phyloP scores from a whole-genome alignment of 2,797 vertebrate species.

The Cetoscarus ocellatus region DNA sequence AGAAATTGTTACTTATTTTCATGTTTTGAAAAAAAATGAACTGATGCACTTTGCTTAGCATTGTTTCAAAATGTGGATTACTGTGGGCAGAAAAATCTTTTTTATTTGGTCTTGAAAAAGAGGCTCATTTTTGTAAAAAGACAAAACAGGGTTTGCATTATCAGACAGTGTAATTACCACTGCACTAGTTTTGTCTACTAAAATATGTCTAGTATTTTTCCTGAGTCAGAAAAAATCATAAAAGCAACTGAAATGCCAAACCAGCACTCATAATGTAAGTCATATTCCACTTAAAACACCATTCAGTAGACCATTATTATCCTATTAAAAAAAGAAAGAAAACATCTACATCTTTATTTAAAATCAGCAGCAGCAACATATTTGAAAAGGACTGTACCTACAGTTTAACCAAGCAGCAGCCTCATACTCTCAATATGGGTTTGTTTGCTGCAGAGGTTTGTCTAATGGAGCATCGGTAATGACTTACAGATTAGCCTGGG shows the following conservation, averaged over 20 bases:
- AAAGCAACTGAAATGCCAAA: conserved; percentile 33
- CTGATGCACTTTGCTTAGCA: no score
- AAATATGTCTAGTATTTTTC: conserved; percentile 27
- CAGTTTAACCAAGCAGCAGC: conserved; percentile 37
- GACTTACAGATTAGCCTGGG: conserved; percentile 61
- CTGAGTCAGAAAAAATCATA: conserved; percentile 24
- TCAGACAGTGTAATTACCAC: conserved; percentile 31
- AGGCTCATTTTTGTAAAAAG: conserved; percentile 3
- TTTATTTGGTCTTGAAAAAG: neutral
- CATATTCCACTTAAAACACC: conserved; percentile 34
- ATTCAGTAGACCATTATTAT: conserved; percentile 45
- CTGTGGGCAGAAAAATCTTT: neutral
- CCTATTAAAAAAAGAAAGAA: conserved; percentile 44
- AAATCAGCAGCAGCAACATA: conserved; percentile 33
- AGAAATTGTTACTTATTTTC: no score
- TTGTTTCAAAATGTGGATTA: neutral
- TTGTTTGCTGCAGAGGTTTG: conserved; percentile 38
- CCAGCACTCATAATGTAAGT: conserved; percentile 40
- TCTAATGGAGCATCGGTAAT: conserved; percentile 71
- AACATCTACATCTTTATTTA: conserved; percentile 35
- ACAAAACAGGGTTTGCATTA: conserved; percentile 20
- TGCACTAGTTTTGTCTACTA: conserved; percentile 27
- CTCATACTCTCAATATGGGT: conserved; percentile 25
- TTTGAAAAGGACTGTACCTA: conserved; percentile 43
- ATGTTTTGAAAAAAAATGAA: no score